Evolutionary conservation across 1,140 invertebrate species (phyloP).

Genomic region (Phymastichus coffea): DNA sequence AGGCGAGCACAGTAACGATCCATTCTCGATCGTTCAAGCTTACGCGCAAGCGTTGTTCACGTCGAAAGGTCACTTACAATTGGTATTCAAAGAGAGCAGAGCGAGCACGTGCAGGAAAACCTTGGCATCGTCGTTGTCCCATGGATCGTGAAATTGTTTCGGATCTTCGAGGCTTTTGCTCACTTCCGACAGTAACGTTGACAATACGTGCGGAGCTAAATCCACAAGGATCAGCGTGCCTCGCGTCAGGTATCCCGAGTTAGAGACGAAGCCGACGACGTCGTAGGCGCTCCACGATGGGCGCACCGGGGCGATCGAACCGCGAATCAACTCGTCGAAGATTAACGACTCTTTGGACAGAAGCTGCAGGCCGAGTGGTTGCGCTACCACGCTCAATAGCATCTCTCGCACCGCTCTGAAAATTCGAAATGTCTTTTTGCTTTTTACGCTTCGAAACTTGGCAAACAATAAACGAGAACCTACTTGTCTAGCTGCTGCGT

Average conservation of each 20-base stretch:
- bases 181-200: conserved; percentile 45
- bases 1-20: no score
- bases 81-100: conserved; percentile 48
- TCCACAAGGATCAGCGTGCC: conserved; percentile 41
- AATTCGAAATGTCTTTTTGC: no score
- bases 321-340: conserved; percentile 49
- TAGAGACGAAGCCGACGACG: conserved; percentile 45
- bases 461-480: conserved; percentile 16
- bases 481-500: conserved; percentile 49
- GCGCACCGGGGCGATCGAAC: conserved; percentile 45
- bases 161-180: conserved; percentile 42
- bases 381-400: conserved; percentile 44
- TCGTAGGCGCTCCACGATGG: conserved; percentile 46
- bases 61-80: no score
- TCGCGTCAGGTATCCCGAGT: conserved; percentile 39
- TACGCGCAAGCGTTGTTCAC: no score
- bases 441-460: no score
- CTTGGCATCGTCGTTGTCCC: conserved; percentile 38
- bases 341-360: conserved; percentile 42
- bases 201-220: conserved; percentile 47
- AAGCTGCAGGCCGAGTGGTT: conserved; percentile 45
- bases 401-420: conserved; percentile 45
- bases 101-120: conserved; percentile 47
- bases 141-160: conserved; percentile 46
- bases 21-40: no score